These are phyloP conservation scores for Drosophila miranda DNA, from an alignment of 1,140 invertebrate genomes.

Conservation along the genomic window DNA sequence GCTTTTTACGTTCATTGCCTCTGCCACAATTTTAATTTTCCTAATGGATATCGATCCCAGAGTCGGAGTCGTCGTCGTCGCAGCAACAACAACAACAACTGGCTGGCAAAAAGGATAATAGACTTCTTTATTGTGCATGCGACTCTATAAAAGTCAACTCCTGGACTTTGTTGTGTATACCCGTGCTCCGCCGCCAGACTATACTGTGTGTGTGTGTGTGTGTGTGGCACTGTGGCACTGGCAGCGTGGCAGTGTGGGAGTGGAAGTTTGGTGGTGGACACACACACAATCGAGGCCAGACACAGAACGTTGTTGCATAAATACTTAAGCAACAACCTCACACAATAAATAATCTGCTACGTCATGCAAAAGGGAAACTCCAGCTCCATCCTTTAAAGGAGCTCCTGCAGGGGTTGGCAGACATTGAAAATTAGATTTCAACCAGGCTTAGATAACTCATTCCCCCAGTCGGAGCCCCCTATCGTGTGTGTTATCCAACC, in stretches of 20 bases:
- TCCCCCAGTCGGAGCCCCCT: background rate
- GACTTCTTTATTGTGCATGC: conserved; percentile 82
- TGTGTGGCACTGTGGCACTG: conserved; percentile 1
- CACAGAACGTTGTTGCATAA: conserved; percentile 46
- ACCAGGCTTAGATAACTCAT: conserved; percentile 32
- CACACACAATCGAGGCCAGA: conserved; percentile 57
- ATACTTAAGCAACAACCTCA: conserved; percentile 66
- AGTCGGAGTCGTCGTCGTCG: conserved; percentile 40
- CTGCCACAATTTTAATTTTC: conserved; percentile 82
- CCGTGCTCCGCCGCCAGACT: conserved; percentile 23
- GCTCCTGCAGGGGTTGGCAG: conserved; percentile 33
- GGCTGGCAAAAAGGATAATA: conserved; percentile 80
- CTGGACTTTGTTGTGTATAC: conserved; percentile 69
- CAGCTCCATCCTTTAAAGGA: conserved; percentile 18
- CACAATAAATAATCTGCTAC: conserved; percentile 77
- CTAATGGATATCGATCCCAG: conserved; percentile 82
- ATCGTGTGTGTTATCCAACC: conserved; percentile 29
- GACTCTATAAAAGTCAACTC: conserved; percentile 82
- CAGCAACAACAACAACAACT: conserved; percentile 48
- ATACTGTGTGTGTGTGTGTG: conserved; percentile 22
- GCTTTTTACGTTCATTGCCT: conserved; percentile 82
- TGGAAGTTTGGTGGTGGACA: conserved; percentile 1
- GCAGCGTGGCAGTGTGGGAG: background rate
- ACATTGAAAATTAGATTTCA: conserved; percentile 66
- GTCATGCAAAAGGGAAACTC: conserved; percentile 61